Base-by-base conservation (phyloP, 1,140 invertebrate genomes). In the Aphaenogaster rudis region DNA sequence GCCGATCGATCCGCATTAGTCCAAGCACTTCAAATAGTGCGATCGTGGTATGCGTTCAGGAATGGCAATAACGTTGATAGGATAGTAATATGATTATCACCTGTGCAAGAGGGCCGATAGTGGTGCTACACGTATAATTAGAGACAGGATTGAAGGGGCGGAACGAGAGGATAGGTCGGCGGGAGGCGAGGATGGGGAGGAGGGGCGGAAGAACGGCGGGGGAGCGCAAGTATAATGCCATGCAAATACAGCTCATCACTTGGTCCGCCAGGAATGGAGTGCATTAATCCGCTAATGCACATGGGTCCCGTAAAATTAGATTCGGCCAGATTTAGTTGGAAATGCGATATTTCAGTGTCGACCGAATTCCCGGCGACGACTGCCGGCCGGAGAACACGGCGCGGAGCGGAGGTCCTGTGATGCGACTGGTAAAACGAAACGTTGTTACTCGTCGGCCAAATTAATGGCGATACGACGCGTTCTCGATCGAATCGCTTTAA, bases 11-110 rank as follows among this genome's bases (percentile, higher is more conserved):
- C 81, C 82, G 72, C 74, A 61, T 90, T 91, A 93, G 89, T 92
- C 92, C 93, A 91, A 93, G 90, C 92, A 93, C 92, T 94, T 92
- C 91, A 93, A 93, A 92, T 93, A 90, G 91, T 89, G 89, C 85
- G 91, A 93, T 89, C 88, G 81, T 89, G 87, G 91, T 79, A 92
- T 91, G 90, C 91, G 69, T 89, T 71, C 88, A 93, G 93, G 92
- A 94, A 94, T 93, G 93, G 92, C 93, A 93, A 93, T 93, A 93
- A 92, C 93, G 92, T 92, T 93, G 93, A 94, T 94, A 93, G 93
- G 92, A 93, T 93, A 91, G 93, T 94, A 94, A 94, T 94, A 94
- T 94, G 93, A 94, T 94, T 93, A 93, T 94, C 93, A 93, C 93
- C 92, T 93, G 93, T 88, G 88, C 90, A 91, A 92, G 89, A 90